phyloP scores from a whole-genome alignment of 2,113 vertebrate genomes.

The Casuarius casuarius region DNA sequence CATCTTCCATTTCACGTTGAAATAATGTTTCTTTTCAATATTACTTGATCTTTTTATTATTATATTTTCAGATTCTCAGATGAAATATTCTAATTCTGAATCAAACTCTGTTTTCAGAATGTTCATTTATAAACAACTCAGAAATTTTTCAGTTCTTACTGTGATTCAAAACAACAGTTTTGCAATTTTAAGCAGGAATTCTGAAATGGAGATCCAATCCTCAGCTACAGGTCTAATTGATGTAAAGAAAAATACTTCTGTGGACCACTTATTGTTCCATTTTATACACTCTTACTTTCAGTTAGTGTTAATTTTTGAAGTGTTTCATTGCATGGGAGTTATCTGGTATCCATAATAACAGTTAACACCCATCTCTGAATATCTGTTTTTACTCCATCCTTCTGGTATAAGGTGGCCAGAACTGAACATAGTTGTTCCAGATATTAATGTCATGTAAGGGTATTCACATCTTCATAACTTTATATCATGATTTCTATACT shows the following conservation, averaged over 20 bases:
- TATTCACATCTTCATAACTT: not conserved
- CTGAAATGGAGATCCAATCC: not conserved
- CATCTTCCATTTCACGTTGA: slow-evolving; percentile 55
- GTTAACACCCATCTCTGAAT: not conserved
- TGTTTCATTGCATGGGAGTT: not conserved
- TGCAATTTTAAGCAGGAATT: not conserved
- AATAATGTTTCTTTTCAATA: slow-evolving; percentile 37
- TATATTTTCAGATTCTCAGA: slow-evolving; percentile 19
- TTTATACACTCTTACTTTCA: not conserved
- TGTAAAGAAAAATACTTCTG: not conserved
- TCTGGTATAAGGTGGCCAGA: not conserved
- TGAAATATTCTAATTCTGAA: slow-evolving; percentile 41
- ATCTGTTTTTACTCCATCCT: not conserved
- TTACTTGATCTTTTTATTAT: slow-evolving; percentile 53
- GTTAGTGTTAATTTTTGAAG: not conserved
- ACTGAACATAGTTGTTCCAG: not conserved
- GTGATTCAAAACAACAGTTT: slow-evolving; percentile 1
- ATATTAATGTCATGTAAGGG: not conserved
- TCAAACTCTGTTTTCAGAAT: slow-evolving; percentile 36
- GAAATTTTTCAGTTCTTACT: not conserved
- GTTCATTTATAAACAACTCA: not conserved
- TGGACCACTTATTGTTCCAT: not conserved
- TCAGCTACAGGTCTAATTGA: not conserved
- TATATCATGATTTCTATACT: not conserved
- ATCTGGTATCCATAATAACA: not conserved